Evolutionary conservation across 2,797 vertebrate genomes (phyloP).

Genomic region (Ambastaia sidthimunki): DNA sequence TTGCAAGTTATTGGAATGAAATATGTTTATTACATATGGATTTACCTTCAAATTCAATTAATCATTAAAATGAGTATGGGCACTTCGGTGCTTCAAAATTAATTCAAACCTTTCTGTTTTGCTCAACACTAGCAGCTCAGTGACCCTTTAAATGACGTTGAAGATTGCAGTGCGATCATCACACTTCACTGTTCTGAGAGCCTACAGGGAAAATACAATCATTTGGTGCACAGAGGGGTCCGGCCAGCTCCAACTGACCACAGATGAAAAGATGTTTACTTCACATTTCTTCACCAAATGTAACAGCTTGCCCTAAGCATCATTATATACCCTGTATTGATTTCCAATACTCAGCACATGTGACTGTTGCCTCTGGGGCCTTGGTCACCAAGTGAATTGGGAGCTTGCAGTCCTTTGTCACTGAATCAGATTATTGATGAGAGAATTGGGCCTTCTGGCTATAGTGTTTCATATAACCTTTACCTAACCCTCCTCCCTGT

Average conservation of each 20-base stretch:
- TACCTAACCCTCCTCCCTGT: constrained; percentile 35
- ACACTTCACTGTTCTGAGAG: constrained; percentile 43
- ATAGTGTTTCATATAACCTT: constrained; percentile 51
- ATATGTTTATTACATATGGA: neutral
- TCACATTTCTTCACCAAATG: constrained; percentile 41
- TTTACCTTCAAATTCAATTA: neutral
- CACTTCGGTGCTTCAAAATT: neutral
- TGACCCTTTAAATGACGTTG: constrained; percentile 36
- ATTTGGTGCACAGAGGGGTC: constrained; percentile 18
- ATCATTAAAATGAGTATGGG: neutral
- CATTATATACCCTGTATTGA: constrained; percentile 53
- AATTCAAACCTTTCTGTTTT: constrained; percentile 5
- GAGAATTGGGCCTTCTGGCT: constrained; percentile 41
- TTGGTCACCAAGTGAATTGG: constrained; percentile 45
- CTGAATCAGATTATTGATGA: constrained; percentile 58
- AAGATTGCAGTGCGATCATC: constrained; percentile 39
- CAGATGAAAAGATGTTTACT: constrained; percentile 47
- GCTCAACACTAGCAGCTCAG: constrained; percentile 25
- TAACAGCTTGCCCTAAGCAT: constrained; percentile 48
- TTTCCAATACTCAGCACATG: constrained; percentile 51
- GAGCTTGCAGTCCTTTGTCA: constrained; percentile 50
- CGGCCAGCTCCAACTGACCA: constrained; percentile 35
- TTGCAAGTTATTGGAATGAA: neutral
- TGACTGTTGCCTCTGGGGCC: constrained; percentile 47
- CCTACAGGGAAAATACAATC: constrained; percentile 45